These are phyloP conservation scores for Leucosticte australis DNA, from an alignment of 2,113 vertebrate genomes.

Conservation along the genomic window DNA sequence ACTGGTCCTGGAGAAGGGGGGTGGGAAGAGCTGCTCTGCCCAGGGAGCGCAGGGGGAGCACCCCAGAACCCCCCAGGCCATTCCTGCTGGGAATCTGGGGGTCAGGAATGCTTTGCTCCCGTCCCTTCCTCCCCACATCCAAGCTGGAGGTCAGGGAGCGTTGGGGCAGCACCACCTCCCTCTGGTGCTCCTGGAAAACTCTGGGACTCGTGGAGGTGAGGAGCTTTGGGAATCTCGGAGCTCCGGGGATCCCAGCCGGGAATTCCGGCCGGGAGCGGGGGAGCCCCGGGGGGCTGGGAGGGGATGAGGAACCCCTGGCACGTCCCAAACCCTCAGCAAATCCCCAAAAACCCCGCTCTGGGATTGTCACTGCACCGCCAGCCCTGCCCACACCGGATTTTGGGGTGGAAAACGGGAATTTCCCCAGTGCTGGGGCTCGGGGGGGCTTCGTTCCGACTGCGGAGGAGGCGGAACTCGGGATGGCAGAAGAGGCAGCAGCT, in stretches of 20 bases:
- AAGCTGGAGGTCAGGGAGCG: accelerated
- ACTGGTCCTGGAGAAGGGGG: neutral
- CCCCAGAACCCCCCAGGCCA: neutral
- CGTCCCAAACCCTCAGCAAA: accelerated
- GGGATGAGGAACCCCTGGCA: accelerated
- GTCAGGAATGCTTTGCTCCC: accelerated
- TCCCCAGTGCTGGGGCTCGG: neutral
- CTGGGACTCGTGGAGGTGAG: accelerated
- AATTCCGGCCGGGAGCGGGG: neutral
- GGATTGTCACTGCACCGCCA: neutral
- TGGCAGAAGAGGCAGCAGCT: neutral
- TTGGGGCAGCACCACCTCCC: accelerated
- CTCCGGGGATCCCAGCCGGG: accelerated
- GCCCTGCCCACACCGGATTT: accelerated
- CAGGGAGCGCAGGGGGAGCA: neutral
- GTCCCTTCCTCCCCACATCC: accelerated
- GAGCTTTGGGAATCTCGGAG: neutral
- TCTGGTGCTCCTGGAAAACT: accelerated
- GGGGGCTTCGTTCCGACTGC: neutral
- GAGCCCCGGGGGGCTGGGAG: neutral
- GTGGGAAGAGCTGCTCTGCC: neutral
- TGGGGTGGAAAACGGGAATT: neutral
- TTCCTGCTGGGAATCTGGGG: accelerated
- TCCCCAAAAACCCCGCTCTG: neutral
- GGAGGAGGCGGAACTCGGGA: neutral